Conservation (phyloP, 2,888 invertebrate species). For the Apamea monoglypha region DNA sequence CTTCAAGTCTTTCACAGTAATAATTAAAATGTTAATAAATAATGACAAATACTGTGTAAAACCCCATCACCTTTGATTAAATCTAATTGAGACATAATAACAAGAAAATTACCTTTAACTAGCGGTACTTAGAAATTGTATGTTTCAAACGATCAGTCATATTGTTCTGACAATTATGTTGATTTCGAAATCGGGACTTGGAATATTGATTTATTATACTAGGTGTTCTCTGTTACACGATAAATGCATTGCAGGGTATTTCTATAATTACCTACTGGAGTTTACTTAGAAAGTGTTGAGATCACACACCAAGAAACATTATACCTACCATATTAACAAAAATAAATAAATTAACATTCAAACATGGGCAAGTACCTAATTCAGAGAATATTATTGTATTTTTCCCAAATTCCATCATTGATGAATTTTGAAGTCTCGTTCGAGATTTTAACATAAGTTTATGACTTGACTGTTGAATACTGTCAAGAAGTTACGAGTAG, state of each 20-base stretch:
- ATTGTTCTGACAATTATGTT: constrained; percentile 40
- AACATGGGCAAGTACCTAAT: neutral
- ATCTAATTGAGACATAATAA: constrained; percentile 71
- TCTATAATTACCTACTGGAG: neutral
- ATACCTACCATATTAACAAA: neutral
- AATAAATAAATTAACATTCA: neutral
- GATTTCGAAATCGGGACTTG: constrained; percentile 26
- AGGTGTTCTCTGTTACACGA: neutral
- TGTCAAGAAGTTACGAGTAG: neutral
- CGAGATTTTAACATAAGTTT: neutral
- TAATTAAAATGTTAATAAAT: constrained; percentile 55
- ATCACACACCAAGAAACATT: neutral
- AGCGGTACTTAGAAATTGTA: constrained; percentile 62
- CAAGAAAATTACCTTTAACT: constrained; percentile 56
- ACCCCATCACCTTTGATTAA: constrained; percentile 52
- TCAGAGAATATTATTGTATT: neutral
- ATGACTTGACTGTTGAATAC: neutral
- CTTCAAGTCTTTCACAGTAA: constrained; percentile 5
- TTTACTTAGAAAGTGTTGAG: neutral
- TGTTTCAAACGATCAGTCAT: constrained; percentile 35
- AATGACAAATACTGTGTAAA: constrained; percentile 35
- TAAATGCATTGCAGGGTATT: neutral
- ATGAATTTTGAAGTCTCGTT: neutral
- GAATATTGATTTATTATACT: constrained; percentile 15
- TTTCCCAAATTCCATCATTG: neutral